Evolutionary conservation across 2,113 vertebrate genomes (phyloP), one percentile per base, ranked within the genome.

Genomic region (Oryctolagus cuniculus): DNA sequence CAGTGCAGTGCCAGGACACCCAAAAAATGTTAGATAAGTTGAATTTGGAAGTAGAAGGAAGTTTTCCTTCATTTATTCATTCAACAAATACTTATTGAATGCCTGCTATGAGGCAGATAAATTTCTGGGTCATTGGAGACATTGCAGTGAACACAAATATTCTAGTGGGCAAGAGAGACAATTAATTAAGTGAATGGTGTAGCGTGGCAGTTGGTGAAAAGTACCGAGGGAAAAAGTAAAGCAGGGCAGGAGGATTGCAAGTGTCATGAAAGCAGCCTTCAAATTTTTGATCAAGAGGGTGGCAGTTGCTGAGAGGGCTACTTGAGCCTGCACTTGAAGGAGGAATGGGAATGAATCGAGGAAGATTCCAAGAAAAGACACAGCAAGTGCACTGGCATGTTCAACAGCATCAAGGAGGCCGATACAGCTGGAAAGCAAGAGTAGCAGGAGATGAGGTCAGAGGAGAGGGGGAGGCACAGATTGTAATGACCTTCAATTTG

Each of bases 151-250:
- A 83, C 55, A 94, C 87, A 94, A 81, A 70, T 79, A 89, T 88
- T 94, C 64, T 34, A 92, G 74, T 38, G 17, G 53, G 31, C 73
- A 53, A 89, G 66, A 83, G 0, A 89, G 38, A 86, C 64, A 88
- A 53, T 91, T 84, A 86, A 77, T 85, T 77, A 86, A 87, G 53
- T 87, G 82, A 88, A 81, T 93, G 85, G 67, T 21, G 49, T 25
- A 51, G 63, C 21, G 24, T 51, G 78, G 66, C 77, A 95, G 88
- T 88, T 92, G 78, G 73, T 31, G 36, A 74, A 69, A 82, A 75
- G 24, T 38, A 53, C 64, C 36, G 53, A 67, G 38, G 36, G 93
- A 36, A 85, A 93, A 86, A 89, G 74, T 2, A 85, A 64, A 78
- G 34, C 61, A 88, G 64, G 84, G 31, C 3, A 17, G 19, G 25